Evolutionary conservation across 2,888 invertebrate genomes (phyloP).

Genomic region (Patella depressa): DNA sequence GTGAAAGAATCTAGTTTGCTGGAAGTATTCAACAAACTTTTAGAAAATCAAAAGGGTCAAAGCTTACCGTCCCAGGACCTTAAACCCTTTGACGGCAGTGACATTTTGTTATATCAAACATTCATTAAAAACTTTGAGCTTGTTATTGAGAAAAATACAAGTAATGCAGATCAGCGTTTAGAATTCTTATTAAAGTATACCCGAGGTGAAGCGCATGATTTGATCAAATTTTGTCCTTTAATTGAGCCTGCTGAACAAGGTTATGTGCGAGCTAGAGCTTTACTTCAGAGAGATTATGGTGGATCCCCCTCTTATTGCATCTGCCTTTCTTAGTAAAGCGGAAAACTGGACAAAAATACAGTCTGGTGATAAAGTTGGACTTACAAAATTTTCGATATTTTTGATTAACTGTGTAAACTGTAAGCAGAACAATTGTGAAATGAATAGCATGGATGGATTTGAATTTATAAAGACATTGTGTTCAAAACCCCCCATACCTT

Average conservation of each 20-base stretch:
- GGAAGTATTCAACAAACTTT: neutral
- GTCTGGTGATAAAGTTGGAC: neutral
- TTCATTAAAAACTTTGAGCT: neutral
- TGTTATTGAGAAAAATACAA: neutral
- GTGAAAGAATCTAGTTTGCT: neutral
- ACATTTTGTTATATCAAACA: neutral
- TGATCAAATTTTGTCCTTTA: neutral
- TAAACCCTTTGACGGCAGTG: neutral
- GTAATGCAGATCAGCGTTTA: neutral
- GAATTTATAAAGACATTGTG: neutral
- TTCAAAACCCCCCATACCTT: neutral
- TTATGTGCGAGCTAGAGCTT: neutral
- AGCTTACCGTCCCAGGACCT: neutral
- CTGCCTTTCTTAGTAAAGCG: neutral
- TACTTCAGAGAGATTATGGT: neutral
- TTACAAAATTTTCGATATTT: neutral
- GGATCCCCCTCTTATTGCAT: neutral
- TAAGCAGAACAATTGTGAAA: neutral
- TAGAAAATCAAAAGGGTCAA: neutral
- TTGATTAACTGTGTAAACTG: neutral
- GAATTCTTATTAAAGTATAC: neutral
- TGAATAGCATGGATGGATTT: conserved; percentile 6
- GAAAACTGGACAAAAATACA: neutral
- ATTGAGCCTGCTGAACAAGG: neutral
- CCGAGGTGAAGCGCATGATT: neutral